Percentiles rank a stretch among this genome's conserved stretches.
These are phyloP conservation scores for Caenorhabditis sinica DNA, from an alignment of 2,888 invertebrate species.

Conservation along the genomic window DNA sequence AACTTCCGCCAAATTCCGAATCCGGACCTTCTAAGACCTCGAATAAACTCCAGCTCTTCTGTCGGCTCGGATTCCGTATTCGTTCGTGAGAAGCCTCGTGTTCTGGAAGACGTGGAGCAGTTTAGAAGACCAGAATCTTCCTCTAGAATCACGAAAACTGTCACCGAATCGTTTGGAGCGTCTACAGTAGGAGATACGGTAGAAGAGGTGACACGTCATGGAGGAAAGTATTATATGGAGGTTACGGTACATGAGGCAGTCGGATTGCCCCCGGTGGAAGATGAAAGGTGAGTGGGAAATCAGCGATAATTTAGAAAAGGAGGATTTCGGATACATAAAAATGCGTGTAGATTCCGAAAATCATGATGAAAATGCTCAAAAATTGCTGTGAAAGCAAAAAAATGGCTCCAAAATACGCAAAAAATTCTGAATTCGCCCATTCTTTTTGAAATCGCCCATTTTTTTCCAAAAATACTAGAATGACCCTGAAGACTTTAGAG, in stretches of 20 bases:
- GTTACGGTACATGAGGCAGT: slow-evolving; percentile 69
- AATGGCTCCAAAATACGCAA: too few relatives aligned
- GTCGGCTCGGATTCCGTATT: slow-evolving; percentile 63
- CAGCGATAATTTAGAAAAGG: too few relatives aligned
- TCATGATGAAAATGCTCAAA: too few relatives aligned
- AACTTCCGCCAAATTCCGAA: not conserved
- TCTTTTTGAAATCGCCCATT: too few relatives aligned
- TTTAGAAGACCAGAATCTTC: not conserved
- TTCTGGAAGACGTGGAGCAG: not conserved
- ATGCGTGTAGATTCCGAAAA: too few relatives aligned
- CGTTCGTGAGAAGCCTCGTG: not conserved
- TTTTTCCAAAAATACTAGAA: too few relatives aligned
- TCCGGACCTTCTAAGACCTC: not conserved
- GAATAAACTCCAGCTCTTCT: slow-evolving; percentile 29
- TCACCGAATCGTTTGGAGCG: slow-evolving; percentile 42
- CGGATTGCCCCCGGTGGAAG: slow-evolving; percentile 71
- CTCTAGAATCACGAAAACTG: slow-evolving; percentile 7
- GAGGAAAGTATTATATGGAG: slow-evolving; percentile 60
- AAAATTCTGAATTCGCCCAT: too few relatives aligned
- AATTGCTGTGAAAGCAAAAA: too few relatives aligned
- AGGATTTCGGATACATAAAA: too few relatives aligned
- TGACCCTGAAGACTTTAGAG: too few relatives aligned
- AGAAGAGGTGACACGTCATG: slow-evolving; percentile 40
- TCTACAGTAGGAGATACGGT: slow-evolving; percentile 42
- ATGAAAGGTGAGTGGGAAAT: slow-evolving; percentile 33